Evolutionary conservation across 2,797 vertebrate species (phyloP), one percentile per base, ranked within the genome.

Genomic region (Decapterus maruadsi): DNA sequence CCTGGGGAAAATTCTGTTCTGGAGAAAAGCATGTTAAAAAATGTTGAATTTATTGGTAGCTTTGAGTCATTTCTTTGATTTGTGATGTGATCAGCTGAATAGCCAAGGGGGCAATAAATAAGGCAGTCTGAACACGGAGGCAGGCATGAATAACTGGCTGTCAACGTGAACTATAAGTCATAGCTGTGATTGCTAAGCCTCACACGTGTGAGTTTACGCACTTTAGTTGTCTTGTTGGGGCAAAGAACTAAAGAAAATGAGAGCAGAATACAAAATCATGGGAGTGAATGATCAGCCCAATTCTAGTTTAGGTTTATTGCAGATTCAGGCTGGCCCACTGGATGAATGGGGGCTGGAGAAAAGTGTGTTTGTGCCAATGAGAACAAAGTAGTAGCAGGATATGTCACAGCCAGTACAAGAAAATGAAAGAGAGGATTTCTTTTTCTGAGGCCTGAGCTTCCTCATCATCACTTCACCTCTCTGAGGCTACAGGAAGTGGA

Each of bases 121-220:
- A 51, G 59, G 59, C 54, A 16, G 65, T 59, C 77, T 77, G 36
- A 73, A 72, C 66, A 48, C 56, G 60, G 72, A 59, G 78, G 72
- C 77, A 76, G 4, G 46, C 63, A 72, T 89, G 79, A 92, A 86
- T 85, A 82, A 86, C 57, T 61, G 83, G 50, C 81, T 82, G 80
- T 75, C 56, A 8, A 56, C 53, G 0, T 59, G 42, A 81, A 64
- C 80, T 72, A 17, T 86, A 89, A 84, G 78, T 89, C 84, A 85
- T 56, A 58, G 84, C 31, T 40, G 72, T 19, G 11, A 72, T 64
- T 51, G 50, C 40, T 48, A 61, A 48, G 19, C 57, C 40, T 36
- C 60, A 62, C 43, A 68, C 38, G 68, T 58, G 77, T n/a, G 26
- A 50, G 66, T 55, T 68, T 58, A 57, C 43, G 55, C 77, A 78